These are phyloP conservation scores for Labeo catla DNA, from an alignment of 2,113 vertebrate genomes.

Conservation along the genomic window DNA sequence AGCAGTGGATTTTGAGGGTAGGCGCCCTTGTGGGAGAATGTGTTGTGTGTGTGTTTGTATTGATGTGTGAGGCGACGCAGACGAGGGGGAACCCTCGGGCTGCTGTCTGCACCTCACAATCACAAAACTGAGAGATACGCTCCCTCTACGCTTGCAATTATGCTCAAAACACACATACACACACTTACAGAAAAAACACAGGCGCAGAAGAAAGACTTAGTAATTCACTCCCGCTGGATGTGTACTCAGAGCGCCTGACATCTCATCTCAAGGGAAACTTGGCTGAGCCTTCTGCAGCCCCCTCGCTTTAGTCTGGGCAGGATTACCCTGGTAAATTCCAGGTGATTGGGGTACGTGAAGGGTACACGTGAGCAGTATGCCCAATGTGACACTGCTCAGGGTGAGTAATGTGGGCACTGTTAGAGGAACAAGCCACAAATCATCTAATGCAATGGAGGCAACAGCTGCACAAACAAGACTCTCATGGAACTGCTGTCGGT, in stretches of 20 bases:
- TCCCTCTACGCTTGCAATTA: slow-evolving; percentile 99
- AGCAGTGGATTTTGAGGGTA: slow-evolving; percentile 92
- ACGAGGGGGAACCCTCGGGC: slow-evolving; percentile 90
- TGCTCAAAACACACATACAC: slow-evolving; percentile 71
- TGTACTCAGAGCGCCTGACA: slow-evolving; percentile 75
- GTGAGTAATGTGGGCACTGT: not conserved
- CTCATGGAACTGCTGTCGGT: slow-evolving; percentile 86
- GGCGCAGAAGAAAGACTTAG: slow-evolving; percentile 95
- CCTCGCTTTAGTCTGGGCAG: not conserved
- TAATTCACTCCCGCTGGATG: slow-evolving; percentile 98
- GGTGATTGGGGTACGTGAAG: not conserved
- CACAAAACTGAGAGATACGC: slow-evolving; percentile 97
- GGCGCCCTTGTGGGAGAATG: slow-evolving; percentile 95
- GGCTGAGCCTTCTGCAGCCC: not conserved
- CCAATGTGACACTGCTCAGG: not conserved
- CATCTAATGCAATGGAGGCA: slow-evolving; percentile 90
- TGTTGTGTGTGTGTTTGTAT: slow-evolving; percentile 86
- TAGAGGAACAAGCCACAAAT: slow-evolving; percentile 42
- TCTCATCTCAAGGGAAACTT: slow-evolving; percentile 1
- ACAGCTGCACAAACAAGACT: slow-evolving; percentile 97
- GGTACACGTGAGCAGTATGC: not conserved
- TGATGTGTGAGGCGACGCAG: slow-evolving; percentile 93
- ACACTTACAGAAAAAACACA: slow-evolving; percentile 71
- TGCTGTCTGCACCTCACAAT: slow-evolving; percentile 99
- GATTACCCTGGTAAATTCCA: not conserved